phyloP scores from a whole-genome alignment of 2,113 vertebrate genomes.

The Piprites chloris region DNA sequence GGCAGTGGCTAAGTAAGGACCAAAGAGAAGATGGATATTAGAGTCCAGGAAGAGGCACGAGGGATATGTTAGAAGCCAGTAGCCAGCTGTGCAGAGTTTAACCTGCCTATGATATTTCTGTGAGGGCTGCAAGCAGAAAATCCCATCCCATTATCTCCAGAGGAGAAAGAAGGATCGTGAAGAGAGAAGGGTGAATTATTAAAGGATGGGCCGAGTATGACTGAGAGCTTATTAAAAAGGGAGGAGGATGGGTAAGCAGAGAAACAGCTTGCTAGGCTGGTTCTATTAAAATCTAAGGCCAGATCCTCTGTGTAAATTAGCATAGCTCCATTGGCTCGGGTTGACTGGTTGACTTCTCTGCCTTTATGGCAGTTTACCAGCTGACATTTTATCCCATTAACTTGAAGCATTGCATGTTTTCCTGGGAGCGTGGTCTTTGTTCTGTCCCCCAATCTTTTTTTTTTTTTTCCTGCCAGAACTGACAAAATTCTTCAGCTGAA shows the following conservation, averaged over 20 bases:
- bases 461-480: constrained; percentile 23
- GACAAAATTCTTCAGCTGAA: constrained; percentile 63
- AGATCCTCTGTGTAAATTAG: constrained; percentile 57
- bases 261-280: constrained; percentile 55
- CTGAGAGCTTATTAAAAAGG: constrained; percentile 59
- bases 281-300: constrained; percentile 58
- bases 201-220: constrained; percentile 52
- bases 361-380: constrained; percentile 47
- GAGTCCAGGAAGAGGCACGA: constrained; percentile 7
- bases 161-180: background rate
- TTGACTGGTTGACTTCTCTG: constrained; percentile 39
- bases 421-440: constrained; percentile 23
- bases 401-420: constrained; percentile 40
- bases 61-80: constrained; percentile 1
- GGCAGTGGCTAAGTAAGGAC: background rate
- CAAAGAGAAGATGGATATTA: background rate
- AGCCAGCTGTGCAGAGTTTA: constrained; percentile 25
- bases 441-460: background rate
- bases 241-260: constrained; percentile 32
- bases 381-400: constrained; percentile 57
- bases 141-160: constrained; percentile 47
- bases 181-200: constrained; percentile 43
- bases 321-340: constrained; percentile 37
- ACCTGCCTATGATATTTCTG: background rate
- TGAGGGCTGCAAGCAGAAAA: constrained; percentile 37